Evolutionary conservation across 2,797 vertebrate genomes (phyloP).

Genomic region (Calcarius lapponicus): DNA sequence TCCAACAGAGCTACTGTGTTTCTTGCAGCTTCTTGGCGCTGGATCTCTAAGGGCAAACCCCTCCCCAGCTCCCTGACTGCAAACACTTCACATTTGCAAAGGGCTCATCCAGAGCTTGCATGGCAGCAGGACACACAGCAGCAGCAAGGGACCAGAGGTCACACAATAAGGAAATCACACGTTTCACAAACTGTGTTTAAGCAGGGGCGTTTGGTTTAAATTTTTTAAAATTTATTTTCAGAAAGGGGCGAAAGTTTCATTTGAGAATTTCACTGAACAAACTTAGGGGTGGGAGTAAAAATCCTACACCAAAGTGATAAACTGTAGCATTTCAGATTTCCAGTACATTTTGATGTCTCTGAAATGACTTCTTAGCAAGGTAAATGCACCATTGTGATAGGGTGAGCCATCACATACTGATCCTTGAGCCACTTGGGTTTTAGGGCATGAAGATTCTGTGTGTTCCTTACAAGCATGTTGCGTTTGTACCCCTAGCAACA

Average conservation of each 20-base stretch:
- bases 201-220: neutral
- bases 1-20: neutral
- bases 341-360: neutral
- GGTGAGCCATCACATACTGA: neutral
- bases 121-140: neutral
- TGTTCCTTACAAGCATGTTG: neutral
- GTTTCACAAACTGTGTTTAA: neutral
- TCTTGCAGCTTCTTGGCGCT: neutral
- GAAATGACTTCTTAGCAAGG: neutral
- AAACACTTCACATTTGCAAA: neutral
- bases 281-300: neutral
- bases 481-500: neutral
- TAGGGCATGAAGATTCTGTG: neutral
- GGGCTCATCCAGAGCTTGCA: neutral
- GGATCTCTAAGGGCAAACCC: neutral
- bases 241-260: neutral
- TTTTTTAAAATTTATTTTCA: neutral
- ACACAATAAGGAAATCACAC: neutral
- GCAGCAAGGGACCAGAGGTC: neutral
- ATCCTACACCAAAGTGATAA: neutral
- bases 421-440: neutral
- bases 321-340: neutral
- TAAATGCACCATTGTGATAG: neutral
- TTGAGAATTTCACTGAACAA: neutral
- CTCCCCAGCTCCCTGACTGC: fast-evolving